Conservation (phyloP, 2,888 invertebrate genomes). For the Neoascia interrupta region DNA sequence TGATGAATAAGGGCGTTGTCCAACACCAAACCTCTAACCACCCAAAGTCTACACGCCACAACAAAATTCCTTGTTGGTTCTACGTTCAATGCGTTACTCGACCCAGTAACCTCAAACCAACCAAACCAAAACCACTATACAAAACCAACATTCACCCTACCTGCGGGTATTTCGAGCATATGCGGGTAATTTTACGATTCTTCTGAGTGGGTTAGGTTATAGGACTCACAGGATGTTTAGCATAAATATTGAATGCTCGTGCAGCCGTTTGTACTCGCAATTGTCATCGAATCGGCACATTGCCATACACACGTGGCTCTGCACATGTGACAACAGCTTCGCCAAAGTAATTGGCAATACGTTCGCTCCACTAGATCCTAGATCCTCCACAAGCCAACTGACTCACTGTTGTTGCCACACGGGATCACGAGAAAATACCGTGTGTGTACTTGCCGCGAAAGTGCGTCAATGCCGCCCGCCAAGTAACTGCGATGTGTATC, state of each 20-base stretch:
- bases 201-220: neutral
- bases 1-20: no score
- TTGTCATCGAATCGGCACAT: no score
- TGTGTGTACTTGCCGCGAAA: conserved; percentile 6
- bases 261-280: no score
- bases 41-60: no score
- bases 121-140: conserved; percentile 38
- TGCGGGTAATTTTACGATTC: conserved; percentile 6
- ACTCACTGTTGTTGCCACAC: neutral
- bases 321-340: neutral
- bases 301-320: neutral
- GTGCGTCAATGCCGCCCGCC: conserved; percentile 43
- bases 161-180: no score
- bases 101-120: conserved; percentile 56
- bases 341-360: neutral
- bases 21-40: no score
- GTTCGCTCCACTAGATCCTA: conserved; percentile 3
- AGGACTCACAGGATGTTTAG: no score
- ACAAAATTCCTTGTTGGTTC: no score
- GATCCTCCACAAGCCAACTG: neutral
- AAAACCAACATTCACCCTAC: no score
- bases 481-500: conserved; percentile 14
- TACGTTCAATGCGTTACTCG: conserved; percentile 53
- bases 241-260: no score
- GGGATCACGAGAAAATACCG: conserved; percentile 23